A percentile compares a stretch with the other conserved stretches of the same genome.
These are phyloP conservation scores for Lacerta agilis DNA, from an alignment of 2,797 vertebrate species.

Conservation along the genomic window DNA sequence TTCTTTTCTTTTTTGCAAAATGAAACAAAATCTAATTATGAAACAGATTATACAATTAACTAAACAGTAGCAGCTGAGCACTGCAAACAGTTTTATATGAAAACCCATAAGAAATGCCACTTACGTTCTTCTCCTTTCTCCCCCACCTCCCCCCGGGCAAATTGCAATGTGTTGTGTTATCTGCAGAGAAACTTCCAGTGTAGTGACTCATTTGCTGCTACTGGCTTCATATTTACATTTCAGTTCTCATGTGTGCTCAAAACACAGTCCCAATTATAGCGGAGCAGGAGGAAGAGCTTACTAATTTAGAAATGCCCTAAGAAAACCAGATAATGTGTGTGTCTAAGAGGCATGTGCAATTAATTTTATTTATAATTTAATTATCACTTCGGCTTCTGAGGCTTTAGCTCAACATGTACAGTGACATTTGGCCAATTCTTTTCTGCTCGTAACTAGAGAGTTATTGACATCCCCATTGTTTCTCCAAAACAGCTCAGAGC, in stretches of 20 bases:
- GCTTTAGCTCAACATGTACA: slow-evolving; percentile 9
- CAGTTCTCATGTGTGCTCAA: neutral
- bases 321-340: neutral
- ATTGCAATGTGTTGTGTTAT: neutral
- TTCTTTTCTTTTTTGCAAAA: slow-evolving; percentile 36
- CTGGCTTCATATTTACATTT: slow-evolving; percentile 8
- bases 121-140: slow-evolving; percentile 13
- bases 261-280: slow-evolving; percentile 3
- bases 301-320: slow-evolving; percentile 7
- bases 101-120: slow-evolving; percentile 25
- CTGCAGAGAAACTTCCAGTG: slow-evolving; percentile 3
- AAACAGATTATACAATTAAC: slow-evolving; percentile 45
- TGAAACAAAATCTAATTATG: slow-evolving; percentile 32
- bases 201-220: neutral
- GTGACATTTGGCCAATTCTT: neutral
- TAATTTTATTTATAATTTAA: slow-evolving; percentile 20
- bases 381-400: neutral
- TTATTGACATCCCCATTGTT: neutral
- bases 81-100: slow-evolving; percentile 32
- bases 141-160: slow-evolving; percentile 8
- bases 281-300: neutral
- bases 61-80: slow-evolving; percentile 35
- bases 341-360: neutral
- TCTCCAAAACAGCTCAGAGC: neutral
- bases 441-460: too few relatives aligned